Conservation (phyloP, 2,113 vertebrate species). For the Ancistrus triradiatus region DNA sequence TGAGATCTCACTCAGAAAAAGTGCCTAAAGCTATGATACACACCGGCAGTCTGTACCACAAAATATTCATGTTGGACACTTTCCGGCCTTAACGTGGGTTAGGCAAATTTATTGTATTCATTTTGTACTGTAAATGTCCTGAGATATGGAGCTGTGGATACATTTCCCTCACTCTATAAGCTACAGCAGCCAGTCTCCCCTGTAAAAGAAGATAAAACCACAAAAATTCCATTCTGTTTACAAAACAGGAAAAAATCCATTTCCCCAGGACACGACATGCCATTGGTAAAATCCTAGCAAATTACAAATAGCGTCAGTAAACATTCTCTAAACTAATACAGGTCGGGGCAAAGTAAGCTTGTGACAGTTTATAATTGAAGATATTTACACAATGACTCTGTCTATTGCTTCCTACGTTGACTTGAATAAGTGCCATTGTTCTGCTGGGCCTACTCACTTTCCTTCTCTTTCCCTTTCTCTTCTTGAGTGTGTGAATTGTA, state of each 20-base stretch:
- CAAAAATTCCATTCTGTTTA: constrained; percentile 35
- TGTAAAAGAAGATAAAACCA: constrained; percentile 16
- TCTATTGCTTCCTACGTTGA: constrained; percentile 25
- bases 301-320: constrained; percentile 16
- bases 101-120: no score
- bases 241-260: constrained; percentile 27
- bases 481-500: constrained; percentile 6
- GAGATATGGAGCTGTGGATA: no score
- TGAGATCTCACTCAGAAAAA: constrained; percentile 18
- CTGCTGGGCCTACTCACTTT: neutral
- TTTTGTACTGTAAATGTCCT: no score
- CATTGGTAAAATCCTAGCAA: constrained; percentile 26
- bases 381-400: constrained; percentile 5
- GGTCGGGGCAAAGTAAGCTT: neutral
- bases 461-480: neutral
- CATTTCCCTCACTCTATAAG: neutral
- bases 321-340: constrained; percentile 10
- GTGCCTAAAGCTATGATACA: constrained; percentile 15
- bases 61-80: no score
- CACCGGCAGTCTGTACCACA: neutral
- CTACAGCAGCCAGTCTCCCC: neutral
- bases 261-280: constrained; percentile 29
- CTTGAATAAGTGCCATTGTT: constrained; percentile 29
- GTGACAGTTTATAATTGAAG: neutral
- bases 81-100: no score